Conservation (phyloP, 2,113 vertebrate genomes). For the Micronisus gabar region DNA sequence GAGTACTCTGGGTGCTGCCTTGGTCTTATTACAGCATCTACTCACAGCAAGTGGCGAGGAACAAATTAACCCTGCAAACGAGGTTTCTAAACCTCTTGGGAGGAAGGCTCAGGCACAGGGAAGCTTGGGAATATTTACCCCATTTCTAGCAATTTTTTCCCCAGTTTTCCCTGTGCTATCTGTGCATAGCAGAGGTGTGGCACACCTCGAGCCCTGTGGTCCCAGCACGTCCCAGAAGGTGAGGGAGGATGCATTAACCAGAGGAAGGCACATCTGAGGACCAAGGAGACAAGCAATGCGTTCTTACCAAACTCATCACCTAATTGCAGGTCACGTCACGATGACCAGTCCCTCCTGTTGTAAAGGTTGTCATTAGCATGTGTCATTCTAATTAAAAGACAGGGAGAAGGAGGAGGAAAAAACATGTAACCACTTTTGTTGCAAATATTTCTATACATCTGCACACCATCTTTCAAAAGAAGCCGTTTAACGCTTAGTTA, state of each 20-base stretch:
- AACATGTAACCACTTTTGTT: neutral
- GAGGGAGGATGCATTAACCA: neutral
- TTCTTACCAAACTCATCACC: neutral
- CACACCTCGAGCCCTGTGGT: neutral
- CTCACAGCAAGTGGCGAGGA: neutral
- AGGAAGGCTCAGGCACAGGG: neutral
- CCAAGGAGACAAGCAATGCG: neutral
- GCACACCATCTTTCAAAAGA: neutral
- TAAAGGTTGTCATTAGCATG: neutral
- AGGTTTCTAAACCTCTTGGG: neutral
- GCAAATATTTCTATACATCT: neutral
- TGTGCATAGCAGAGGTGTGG: neutral
- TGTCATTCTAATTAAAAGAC: neutral
- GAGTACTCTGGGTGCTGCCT: neutral
- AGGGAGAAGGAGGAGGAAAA: neutral
- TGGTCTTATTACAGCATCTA: neutral
- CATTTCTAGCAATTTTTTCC: neutral
- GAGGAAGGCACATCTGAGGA: constrained; percentile 11
- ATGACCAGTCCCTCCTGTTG: neutral
- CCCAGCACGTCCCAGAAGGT: neutral
- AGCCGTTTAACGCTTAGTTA: neutral
- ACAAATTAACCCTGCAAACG: neutral
- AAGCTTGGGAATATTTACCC: neutral
- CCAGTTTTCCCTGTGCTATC: neutral
- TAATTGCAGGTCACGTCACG: neutral